Base-by-base conservation (phyloP, 92 coral and sea anemone genomes). In the Virgularia gustaviana region DNA sequence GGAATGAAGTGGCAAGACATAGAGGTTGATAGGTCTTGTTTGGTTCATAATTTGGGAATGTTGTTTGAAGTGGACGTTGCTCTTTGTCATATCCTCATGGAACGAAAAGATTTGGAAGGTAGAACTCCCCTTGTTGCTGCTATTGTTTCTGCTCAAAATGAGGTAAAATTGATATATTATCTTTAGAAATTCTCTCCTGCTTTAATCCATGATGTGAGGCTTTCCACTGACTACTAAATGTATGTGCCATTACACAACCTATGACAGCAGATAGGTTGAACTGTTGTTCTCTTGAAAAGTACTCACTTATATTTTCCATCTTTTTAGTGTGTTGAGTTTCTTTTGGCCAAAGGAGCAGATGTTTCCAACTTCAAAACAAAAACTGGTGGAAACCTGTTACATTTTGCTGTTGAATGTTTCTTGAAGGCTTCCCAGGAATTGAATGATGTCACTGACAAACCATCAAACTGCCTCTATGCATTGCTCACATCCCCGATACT, bases 341-440 rank as follows among this genome's bases (percentile, higher is more conserved):
- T 91, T 36, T 63, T 89, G 59, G 68, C 66, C 37, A 71, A 81
- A 78, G 96, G 96, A 20, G 90, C 90, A 36, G 68, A 80, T 82
- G 84, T 78, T 9, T 28, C 35, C 18, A 55, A 65, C 6, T 84
- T 37, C 54, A 79, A 65, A 49, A 84, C 88, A 6, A 83, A 53
- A 11, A 74, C 71, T 63, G 94, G 87, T 24, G 97, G 97, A 0
- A 89, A 79, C 63, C 36, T 89, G 9, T 88, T 91, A 11, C 97
- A 91, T 49, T 85, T 84, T 82, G 96, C 96, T 32, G 85, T 91
- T 20, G 92, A 86, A 63, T 81, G 87, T 76, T 86, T 90, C n/a
- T 81, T 68, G 18, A 81, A 85, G 45, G 38, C 42, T 6, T 33
- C 60, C 15, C 43, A 67, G 44, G 82, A 57, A 24, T 16, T 20